Evolutionary conservation across 1,140 invertebrate genomes (phyloP).

Genomic region (Drosophila grimshawi): DNA sequence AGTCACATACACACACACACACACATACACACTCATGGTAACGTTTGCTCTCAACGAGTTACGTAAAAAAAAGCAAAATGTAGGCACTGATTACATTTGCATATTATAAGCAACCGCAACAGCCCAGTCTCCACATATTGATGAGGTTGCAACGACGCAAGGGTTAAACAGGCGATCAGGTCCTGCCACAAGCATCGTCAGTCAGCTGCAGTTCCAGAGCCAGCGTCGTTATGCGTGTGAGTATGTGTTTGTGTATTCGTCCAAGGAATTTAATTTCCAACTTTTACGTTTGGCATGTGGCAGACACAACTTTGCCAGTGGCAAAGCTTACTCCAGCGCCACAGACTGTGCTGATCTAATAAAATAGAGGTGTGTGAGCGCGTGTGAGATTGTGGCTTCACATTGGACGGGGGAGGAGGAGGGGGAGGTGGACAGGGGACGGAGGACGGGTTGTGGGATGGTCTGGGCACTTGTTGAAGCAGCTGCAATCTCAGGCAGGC

Average conservation of each 20-base stretch:
- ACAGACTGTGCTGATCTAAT: constrained; percentile 65
- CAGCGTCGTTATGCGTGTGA: constrained; percentile 2
- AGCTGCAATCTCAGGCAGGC: constrained; percentile 54
- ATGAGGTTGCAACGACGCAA: constrained; percentile 48
- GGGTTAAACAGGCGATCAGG: constrained; percentile 19
- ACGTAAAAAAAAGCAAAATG: constrained; percentile 78
- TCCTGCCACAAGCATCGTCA: constrained; percentile 8
- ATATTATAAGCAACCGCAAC: constrained; percentile 65
- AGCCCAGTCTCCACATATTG: constrained; percentile 36
- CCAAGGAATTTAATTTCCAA: constrained; percentile 80
- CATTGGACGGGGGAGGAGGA: neutral
- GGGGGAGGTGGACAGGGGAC: neutral
- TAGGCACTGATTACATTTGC: constrained; percentile 81
- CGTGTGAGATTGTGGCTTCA: constrained; percentile 11
- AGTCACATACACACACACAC: constrained; percentile 31
- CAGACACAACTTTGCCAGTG: constrained; percentile 56
- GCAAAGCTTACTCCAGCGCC: constrained; percentile 52
- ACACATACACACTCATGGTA: constrained; percentile 12
- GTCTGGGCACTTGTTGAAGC: constrained; percentile 72
- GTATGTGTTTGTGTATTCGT: constrained; percentile 45
- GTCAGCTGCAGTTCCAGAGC: constrained; percentile 30
- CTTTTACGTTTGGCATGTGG: constrained; percentile 72
- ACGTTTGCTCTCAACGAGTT: constrained; percentile 5
- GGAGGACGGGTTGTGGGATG: constrained; percentile 7
- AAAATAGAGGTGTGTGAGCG: constrained; percentile 38